phyloP scores from a whole-genome alignment of 1,140 invertebrate genomes.

The Eriocheir sinensis region DNA sequence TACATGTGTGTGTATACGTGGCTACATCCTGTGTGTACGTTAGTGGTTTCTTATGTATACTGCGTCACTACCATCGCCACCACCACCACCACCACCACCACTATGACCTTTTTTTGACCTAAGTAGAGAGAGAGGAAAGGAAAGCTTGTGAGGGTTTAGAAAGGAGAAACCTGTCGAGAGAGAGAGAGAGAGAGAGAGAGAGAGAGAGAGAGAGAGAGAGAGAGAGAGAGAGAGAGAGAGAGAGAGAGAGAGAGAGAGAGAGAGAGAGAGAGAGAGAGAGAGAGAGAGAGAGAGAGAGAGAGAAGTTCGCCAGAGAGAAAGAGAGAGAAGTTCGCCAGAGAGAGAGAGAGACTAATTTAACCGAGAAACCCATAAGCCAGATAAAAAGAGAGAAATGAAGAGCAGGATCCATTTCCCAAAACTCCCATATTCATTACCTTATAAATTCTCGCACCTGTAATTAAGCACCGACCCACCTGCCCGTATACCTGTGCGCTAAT shows the following conservation, averaged over 20 bases:
- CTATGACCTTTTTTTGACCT: too few relatives aligned
- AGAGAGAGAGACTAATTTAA: too few relatives aligned
- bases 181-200: not conserved
- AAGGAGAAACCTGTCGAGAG: not conserved
- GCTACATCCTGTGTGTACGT: too few relatives aligned
- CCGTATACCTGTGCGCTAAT: too few relatives aligned
- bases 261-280: conserved; percentile 34
- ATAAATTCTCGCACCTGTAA: not conserved
- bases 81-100: too few relatives aligned
- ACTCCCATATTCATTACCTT: not conserved
- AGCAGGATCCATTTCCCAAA: not conserved
- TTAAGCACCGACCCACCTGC: not conserved
- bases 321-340: too few relatives aligned
- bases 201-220: not conserved
- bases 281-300: not conserved
- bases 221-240: not conserved
- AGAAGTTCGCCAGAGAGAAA: not conserved
- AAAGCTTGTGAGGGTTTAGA: too few relatives aligned
- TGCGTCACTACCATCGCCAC: too few relatives aligned
- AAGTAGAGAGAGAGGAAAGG: too few relatives aligned
- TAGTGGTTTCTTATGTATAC: too few relatives aligned
- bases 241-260: not conserved
- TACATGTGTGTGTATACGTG: too few relatives aligned
- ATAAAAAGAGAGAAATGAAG: not conserved
- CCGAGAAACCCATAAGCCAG: too few relatives aligned